Evolutionary conservation across 2,113 vertebrate genomes (phyloP), one percentile per base, ranked within the genome.

Genomic region (Cochlearius cochlearius): DNA sequence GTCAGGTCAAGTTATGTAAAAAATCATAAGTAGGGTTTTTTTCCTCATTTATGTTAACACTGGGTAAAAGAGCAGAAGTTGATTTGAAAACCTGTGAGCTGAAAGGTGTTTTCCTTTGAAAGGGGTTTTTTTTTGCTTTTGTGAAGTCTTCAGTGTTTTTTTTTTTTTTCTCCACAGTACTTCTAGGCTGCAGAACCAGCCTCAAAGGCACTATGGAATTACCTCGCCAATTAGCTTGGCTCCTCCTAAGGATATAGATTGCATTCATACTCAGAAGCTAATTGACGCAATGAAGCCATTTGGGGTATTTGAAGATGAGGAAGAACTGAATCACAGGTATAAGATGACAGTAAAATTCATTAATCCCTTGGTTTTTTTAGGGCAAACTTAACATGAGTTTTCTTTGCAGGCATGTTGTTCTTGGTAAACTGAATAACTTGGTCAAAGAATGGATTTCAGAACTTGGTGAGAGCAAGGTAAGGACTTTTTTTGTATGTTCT

Each of bases 391-490:
- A 77, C 18, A 4, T 72, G 30, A 83, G 22, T 89, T 95, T 96
- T 96, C 32, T 93, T 97, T 98, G 59, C 95, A 99, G 99, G 96
- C 95, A 99, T 83, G 98, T 98, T 80, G 99, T 99, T 97, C 98
- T 99, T 93, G 98, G 98, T 29, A 99, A 99, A 97, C 97, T 99
- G 95, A 99, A 99, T 98, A 98, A 98, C 85, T 98, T 99, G 96
- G 99, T 99, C 59, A 99, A 99, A 97, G 99, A 99, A 83, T 99
- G 99, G 99, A 99, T 99, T 96, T 97, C 98, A 78, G 99, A 99
- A 96, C 98, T 99, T 91, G 99, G 99, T 85, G 98, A 99, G 97
- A 98, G 98, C 96, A 99, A 99, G 99, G 99, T 99, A 98, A 94
- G 97, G 71, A 9, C 25, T 68, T 73, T 73, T 45, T 43, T 73